Conservation (phyloP, 2,113 vertebrate genomes). For the Phrynosoma platyrhinos region DNA sequence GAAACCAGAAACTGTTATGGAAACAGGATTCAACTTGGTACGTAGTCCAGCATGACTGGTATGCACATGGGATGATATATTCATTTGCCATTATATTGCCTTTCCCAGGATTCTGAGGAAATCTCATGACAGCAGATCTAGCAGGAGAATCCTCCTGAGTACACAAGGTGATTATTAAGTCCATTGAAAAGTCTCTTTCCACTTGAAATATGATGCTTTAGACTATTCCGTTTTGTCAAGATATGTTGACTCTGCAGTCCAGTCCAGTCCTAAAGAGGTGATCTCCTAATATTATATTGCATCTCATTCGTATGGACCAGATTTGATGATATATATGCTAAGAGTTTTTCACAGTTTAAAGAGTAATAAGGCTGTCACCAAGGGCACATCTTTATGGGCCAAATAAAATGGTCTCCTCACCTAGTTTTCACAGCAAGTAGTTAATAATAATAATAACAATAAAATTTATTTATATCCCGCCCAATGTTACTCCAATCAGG, state of each 20-base stretch:
- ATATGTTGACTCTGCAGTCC: background rate
- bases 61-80: background rate
- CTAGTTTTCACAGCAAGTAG: too few species aligned
- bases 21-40: background rate
- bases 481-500: too few species aligned
- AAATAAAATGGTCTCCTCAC: too few species aligned
- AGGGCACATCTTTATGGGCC: too few species aligned
- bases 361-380: too few species aligned
- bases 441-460: too few species aligned
- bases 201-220: background rate
- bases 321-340: background rate
- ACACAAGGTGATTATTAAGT: background rate
- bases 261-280: background rate
- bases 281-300: background rate
- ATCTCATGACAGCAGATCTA: background rate
- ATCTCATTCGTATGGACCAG: slow-evolving; percentile 3
- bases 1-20: background rate
- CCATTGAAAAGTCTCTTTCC: background rate
- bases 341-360: background rate
- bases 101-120: slow-evolving; percentile 4
- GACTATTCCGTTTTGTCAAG: background rate
- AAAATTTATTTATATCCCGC: too few species aligned
- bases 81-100: slow-evolving; percentile 22
- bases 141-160: slow-evolving; percentile 3
- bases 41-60: background rate